These are phyloP conservation scores for Pomacea maculata DNA, from an alignment of 1,140 invertebrate genomes.

Conservation along the genomic window DNA sequence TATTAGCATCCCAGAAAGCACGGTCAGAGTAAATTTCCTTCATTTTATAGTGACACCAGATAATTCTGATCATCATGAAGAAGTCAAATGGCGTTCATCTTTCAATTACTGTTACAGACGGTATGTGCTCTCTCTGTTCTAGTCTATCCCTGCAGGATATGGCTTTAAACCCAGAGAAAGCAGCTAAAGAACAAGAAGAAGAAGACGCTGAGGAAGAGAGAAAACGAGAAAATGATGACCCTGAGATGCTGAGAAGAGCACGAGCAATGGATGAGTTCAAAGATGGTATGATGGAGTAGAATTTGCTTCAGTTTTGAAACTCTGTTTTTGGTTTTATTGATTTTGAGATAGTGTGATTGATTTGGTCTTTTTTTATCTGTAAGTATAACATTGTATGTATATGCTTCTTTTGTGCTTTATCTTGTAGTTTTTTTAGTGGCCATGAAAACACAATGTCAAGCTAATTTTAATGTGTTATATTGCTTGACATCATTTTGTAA, in stretches of 20 bases:
- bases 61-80: not conserved
- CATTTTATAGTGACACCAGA: not conserved
- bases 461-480: no score
- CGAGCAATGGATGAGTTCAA: slow-evolving; percentile 91
- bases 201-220: slow-evolving; percentile 72
- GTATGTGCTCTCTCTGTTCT: slow-evolving; percentile 6
- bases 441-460: no score
- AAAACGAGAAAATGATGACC: slow-evolving; percentile 80
- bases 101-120: not conserved
- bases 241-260: slow-evolving; percentile 73
- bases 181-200: slow-evolving; percentile 67
- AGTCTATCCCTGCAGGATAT: slow-evolving; percentile 47
- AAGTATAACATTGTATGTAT: no score
- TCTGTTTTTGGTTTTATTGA: no score
- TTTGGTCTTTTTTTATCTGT: no score
- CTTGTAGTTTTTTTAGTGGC: no score
- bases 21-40: not conserved
- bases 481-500: no score
- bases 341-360: no score
- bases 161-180: slow-evolving; percentile 52
- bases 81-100: not conserved
- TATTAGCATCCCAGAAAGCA: not conserved
- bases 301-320: no score
- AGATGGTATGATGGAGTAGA: slow-evolving; percentile 70
- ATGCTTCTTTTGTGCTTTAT: no score